Evolutionary conservation across 2,797 vertebrate genomes (phyloP), one percentile per base, ranked within the genome.

Genomic region (Eutrigla gurnardus): DNA sequence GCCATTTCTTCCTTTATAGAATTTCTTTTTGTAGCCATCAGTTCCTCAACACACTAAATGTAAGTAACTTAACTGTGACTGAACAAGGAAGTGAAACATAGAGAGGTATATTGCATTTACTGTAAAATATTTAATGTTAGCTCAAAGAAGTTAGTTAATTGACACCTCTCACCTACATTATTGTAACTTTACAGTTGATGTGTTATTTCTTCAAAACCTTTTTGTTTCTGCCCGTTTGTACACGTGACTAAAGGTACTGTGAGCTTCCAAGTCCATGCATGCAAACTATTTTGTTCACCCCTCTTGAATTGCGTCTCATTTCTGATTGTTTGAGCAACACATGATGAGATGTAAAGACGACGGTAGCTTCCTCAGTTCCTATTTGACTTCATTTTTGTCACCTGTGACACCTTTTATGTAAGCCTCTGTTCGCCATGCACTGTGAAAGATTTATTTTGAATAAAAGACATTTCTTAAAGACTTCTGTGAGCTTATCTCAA

Each of bases 361-460:
- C 3, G 3, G 25, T 40, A 60, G 49, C 25, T 32, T 68, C 47
- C 43, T 64, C 39, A 43, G 33, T 70, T 70, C 36, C 65, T 65
- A 6, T 33, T 45, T 11, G 15, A 62, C 43, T 25, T 64, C 33
- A 32, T 62, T 37, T 42, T 59, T 70, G n/a, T 61, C 11, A 49
- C 1, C 36, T 65, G 74, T 46, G 13, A 72, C 25, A 55, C 64
- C 32, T 59, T 37, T 50, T 9, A 40, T 73, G 45, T 60, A 60
- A 74, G 70, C 62, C 65, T 75, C 53, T 74, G 53, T 79, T 81
- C 75, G 7, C 75, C 45, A 59, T 54, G 10, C 55, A 81, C 60
- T 83, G 75, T 86, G 32, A 86, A 76, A 79, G 25, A 63, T 55
- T 39, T 65, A 57, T 82, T 86, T 89, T 88, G 70, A 87, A 88